Base-by-base conservation (phyloP, 1,140 invertebrate species). In the Drosophila rufa region DNA sequence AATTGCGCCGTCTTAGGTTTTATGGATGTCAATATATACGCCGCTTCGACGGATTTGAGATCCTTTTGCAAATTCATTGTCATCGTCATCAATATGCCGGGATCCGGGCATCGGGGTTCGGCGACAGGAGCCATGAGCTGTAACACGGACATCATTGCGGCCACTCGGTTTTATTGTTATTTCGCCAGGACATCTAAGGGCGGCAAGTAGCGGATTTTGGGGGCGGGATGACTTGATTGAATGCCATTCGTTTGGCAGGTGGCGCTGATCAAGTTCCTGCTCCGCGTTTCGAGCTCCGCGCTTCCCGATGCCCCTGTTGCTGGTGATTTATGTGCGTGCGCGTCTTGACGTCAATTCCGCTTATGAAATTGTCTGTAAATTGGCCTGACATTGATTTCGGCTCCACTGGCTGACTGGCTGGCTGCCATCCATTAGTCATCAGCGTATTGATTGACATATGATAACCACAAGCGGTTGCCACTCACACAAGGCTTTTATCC, bases 361-460 rank as follows among this genome's bases (percentile, higher is more conserved):
- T 78, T 79, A 73, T 76, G 76, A 87, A 82, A 82, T 69, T 80
- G 71, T 80, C 71, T 67, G 64, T 73, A 77, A 87, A 85, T 85
- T 85, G 68, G 79, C 42, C 55, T 75, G 78, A 85, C 82, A 78
- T 87, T 87, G 80, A 68, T 68, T 80, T 79, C 47, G 53, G 58
- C 43, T 55, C 36, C 56, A 57, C 22, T 57, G 38, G 14, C 51
- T 51, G 53, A 17, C 19, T 22, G 19, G 22, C 51, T 69, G 56
- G 58, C 42, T 66, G 76, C 58, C 53, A 75, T 60, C 76, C 83
- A 86, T 81, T 81, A 80, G 77, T 84, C 77, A 80, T 68, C 73
- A 65, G 58, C 55, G 69, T 78, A 84, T 87, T 84, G 85, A 89
- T 83, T 89, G 85, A 73, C 77, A 90, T 87, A 70, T 84, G 85